Evolutionary conservation across 2,888 invertebrate species (phyloP).

Genomic region (Troides helena): DNA sequence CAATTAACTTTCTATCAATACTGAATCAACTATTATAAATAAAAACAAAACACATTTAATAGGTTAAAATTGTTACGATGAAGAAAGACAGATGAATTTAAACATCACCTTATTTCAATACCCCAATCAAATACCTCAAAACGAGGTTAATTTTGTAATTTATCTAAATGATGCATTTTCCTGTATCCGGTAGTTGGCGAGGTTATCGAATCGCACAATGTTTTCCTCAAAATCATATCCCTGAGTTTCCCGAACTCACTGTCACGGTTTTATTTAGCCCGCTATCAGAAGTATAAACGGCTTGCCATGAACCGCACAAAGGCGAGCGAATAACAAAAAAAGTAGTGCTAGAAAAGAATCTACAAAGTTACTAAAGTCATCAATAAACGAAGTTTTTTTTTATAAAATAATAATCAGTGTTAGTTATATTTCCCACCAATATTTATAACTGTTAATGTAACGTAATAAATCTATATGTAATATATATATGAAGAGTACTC

Average conservation of each 20-base stretch:
- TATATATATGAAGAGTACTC: no score
- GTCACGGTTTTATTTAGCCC: conserved; percentile 52
- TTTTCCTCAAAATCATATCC: conserved; percentile 33
- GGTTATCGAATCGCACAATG: conserved; percentile 39
- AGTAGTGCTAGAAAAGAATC: not conserved
- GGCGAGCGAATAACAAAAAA: not conserved
- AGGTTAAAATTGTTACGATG: no score
- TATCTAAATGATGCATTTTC: conserved; percentile 8
- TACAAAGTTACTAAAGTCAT: no score
- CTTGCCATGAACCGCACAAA: not conserved
- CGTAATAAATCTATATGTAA: no score
- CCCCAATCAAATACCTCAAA: not conserved
- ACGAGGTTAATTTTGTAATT: conserved; percentile 1
- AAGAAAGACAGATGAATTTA: no score
- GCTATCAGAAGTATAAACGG: conserved; percentile 37
- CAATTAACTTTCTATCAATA: not conserved
- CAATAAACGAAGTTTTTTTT: no score
- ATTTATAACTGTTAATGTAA: no score
- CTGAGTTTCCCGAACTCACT: conserved; percentile 40
- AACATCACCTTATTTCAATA: no score
- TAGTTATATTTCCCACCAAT: no score
- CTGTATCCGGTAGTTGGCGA: conserved; percentile 1
- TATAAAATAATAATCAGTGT: no score
- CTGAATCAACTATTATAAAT: no score
- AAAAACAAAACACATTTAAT: no score